Evolutionary conservation across 2,888 invertebrate genomes (phyloP), one percentile per base, ranked within the genome.

Genomic region (Drosophila aldrichi): DNA sequence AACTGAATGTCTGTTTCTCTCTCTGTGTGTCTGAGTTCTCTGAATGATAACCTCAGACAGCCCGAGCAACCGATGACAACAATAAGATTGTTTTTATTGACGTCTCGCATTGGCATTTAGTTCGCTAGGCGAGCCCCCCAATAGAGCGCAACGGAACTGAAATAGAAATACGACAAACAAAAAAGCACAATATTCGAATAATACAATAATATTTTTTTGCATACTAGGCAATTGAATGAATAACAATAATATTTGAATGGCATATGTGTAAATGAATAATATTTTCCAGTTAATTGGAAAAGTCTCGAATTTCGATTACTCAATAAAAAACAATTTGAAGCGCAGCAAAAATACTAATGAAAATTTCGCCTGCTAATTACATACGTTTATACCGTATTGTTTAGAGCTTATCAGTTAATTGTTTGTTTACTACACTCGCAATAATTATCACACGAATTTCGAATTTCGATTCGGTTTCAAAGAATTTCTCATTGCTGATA

Each of bases 51-150:
- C 84, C 84, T 83, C 70, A 82, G 77, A 75, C 83, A 81, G 71
- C 44, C 58, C 64, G 65, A 64, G 49, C 68, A 55, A 48, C 66
- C 46, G 38, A 46, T 43, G 41, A 44, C 69, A 65, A 54, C 62
- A 43, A 56, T 25, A 44, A 29, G 58, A 34, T 68, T 75, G 46
- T 72, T 67, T 44, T 62, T 67, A 46, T 68, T 62, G 70, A 78
- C 74, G 64, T 22, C 49, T 52, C 63, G 29, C 36, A 49, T 49
- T 70, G 60, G 49, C 49, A 61, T 70, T 43, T 58, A 40, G 72
- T 71, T 74, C 57, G 75, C 58, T 63, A 70, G 84, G 62, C 89
- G 84, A 88, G 84, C 89, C 89, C 87, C 88, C 81, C 63, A 79
- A 79, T 51, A 52, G 70, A 73, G 63, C 57, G 60, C 12, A 48